These are phyloP conservation scores for Argentina silus DNA, from an alignment of 2,797 vertebrate genomes.

Conservation along the genomic window DNA sequence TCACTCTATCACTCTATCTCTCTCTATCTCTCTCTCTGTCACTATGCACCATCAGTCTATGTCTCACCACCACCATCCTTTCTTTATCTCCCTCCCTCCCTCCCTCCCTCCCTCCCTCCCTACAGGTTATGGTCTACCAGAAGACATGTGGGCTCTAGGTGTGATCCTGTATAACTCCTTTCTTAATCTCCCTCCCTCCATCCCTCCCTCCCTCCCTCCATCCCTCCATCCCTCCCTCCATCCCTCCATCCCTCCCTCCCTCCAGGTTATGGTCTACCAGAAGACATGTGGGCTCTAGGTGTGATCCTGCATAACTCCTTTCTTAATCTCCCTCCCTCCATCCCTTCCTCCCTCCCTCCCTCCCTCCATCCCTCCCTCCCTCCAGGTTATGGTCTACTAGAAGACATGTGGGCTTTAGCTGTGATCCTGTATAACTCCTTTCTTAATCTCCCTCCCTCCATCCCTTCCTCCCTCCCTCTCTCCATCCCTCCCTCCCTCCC, in stretches of 20 bases:
- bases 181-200: slow-evolving; percentile 84
- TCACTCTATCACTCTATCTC: no score
- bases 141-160: slow-evolving; percentile 96
- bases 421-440: slow-evolving; percentile 87
- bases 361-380: no score
- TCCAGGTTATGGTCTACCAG: slow-evolving; percentile 92
- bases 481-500: slow-evolving; percentile 21
- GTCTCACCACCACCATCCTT: no score
- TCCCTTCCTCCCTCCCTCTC: neutral
- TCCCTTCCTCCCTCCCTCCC: neutral
- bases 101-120: slow-evolving; percentile 18
- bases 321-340: no score
- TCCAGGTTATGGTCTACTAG: slow-evolving; percentile 91
- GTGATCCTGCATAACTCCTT: slow-evolving; percentile 89
- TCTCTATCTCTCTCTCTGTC: neutral
- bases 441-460: neutral
- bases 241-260: slow-evolving; percentile 16
- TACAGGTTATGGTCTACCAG: slow-evolving; percentile 92
- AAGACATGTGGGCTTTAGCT: slow-evolving; percentile 96
- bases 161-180: slow-evolving; percentile 87
- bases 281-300: slow-evolving; percentile 96
- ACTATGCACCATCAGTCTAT: neutral
- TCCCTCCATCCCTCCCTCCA: neutral
- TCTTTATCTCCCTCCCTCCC: neutral
- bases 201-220: slow-evolving; percentile 87